These are phyloP conservation scores for Stenodema calcarata DNA, from an alignment of 2,888 invertebrate species.

Conservation along the genomic window DNA sequence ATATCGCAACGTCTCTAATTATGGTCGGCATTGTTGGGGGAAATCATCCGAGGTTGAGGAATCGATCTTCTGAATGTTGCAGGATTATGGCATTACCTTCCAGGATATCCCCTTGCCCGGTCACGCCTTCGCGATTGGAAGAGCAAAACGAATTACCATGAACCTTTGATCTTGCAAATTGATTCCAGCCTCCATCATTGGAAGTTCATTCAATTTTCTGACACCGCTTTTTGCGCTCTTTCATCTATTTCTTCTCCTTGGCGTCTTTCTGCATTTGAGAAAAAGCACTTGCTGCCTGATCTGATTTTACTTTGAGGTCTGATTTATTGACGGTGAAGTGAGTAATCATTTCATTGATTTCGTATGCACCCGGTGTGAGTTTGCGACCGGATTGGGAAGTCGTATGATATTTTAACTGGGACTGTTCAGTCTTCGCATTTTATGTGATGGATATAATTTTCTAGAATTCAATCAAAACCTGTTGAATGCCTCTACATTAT, in stretches of 20 bases:
- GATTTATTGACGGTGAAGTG: too few relatives aligned
- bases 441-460: too few relatives aligned
- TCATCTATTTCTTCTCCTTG: neutral
- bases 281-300: neutral
- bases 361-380: too few relatives aligned
- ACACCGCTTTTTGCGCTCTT: neutral
- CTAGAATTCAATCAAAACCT: too few relatives aligned
- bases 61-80: neutral
- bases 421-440: too few relatives aligned
- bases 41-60: neutral
- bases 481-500: too few relatives aligned
- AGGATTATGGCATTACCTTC: neutral
- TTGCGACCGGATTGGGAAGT: too few relatives aligned
- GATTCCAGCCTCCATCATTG: conserved; percentile 6
- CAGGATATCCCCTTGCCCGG: neutral
- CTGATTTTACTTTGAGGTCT: neutral
- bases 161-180: neutral
- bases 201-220: neutral
- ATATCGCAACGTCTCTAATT: too few relatives aligned
- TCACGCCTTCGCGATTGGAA: neutral
- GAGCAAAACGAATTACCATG: neutral
- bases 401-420: too few relatives aligned
- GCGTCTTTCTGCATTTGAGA: neutral
- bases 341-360: too few relatives aligned
- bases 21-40: too few relatives aligned